Percentiles rank a stretch among this genome's conserved stretches.
phyloP scores from a whole-genome alignment of 2,888 invertebrate species.

The Pycnomerus fuliginosus region DNA sequence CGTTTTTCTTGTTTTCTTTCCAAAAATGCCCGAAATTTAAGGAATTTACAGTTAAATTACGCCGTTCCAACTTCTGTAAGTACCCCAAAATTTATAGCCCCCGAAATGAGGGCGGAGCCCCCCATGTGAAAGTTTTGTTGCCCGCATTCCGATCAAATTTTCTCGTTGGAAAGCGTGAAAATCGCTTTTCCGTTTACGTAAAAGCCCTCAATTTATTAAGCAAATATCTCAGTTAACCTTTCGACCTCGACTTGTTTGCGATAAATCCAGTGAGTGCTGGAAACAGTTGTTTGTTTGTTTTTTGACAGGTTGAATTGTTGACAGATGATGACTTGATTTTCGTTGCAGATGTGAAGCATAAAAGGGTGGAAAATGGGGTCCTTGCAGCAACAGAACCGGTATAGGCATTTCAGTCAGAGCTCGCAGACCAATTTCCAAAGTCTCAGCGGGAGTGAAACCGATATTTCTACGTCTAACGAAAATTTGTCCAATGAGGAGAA shows the following conservation, averaged over 20 bases:
- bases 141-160: constrained; percentile 34
- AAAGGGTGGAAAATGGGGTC: constrained; percentile 33
- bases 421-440: constrained; percentile 59
- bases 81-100: constrained; percentile 8
- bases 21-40: constrained; percentile 23
- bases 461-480: constrained; percentile 87
- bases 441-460: constrained; percentile 82
- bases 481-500: constrained; percentile 84
- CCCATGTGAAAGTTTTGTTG: constrained; percentile 8
- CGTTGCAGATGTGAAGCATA: constrained; percentile 34
- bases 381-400: constrained; percentile 45
- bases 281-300: neutral
- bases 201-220: too few relatives aligned
- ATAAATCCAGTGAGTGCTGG: neutral
- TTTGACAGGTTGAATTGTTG: constrained; percentile 24
- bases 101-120: neutral
- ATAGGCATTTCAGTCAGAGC: constrained; percentile 39
- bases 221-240: neutral
- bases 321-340: constrained; percentile 28
- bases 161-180: constrained; percentile 13
- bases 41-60: neutral
- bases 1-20: constrained; percentile 10
- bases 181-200: neutral
- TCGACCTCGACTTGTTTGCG: neutral
- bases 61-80: constrained; percentile 40